Percentiles rank a stretch among this genome's conserved stretches.
phyloP scores from a whole-genome alignment of 2,113 vertebrate genomes.

The Mobula birostris region DNA sequence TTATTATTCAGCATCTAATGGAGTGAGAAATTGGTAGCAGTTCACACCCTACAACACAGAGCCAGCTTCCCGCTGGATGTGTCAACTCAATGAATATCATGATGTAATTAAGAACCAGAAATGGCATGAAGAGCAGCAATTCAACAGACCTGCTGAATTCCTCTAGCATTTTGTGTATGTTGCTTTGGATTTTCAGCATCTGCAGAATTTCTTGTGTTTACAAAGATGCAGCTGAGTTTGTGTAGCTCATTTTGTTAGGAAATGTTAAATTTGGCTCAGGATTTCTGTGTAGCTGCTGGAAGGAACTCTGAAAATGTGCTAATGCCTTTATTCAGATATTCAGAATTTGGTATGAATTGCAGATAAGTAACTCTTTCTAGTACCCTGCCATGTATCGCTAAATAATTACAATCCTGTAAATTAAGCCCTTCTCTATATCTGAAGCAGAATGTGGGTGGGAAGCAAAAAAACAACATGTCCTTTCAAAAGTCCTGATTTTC shows the following conservation, averaged over 20 bases:
- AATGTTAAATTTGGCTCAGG: background rate
- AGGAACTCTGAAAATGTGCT: background rate
- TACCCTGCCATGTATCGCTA: background rate
- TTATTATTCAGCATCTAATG: background rate
- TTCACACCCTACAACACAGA: background rate
- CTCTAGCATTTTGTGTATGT: too few species aligned
- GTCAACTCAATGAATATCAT: constrained; percentile 14
- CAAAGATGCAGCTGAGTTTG: background rate
- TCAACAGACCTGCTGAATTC: background rate
- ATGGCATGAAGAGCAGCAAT: background rate
- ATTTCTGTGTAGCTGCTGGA: background rate
- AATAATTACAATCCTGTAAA: background rate
- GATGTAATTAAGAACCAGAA: background rate
- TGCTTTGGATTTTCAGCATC: too few species aligned
- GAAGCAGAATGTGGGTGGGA: too few species aligned
- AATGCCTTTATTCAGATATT: background rate
- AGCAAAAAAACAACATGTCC: too few species aligned
- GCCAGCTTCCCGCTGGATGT: constrained; percentile 2
- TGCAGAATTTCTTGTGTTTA: too few species aligned
- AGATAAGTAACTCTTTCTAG: too few species aligned
- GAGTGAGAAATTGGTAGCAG: background rate
- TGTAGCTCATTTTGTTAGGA: background rate
- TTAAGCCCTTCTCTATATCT: too few species aligned
- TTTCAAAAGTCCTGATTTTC: too few species aligned
- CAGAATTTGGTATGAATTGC: background rate